phyloP scores from a whole-genome alignment of 2,113 vertebrate genomes.

The Eurypyga helias region DNA sequence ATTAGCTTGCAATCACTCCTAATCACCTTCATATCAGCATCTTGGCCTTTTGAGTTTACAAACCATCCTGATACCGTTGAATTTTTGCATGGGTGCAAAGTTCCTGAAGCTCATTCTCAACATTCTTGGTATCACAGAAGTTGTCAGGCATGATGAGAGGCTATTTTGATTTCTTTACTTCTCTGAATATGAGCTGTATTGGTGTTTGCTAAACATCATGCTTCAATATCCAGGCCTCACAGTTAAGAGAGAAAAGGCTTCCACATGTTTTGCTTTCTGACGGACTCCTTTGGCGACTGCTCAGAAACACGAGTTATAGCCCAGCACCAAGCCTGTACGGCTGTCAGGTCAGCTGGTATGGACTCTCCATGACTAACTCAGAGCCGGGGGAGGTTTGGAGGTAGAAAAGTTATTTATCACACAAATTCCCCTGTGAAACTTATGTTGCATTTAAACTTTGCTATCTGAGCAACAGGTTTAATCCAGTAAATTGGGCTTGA shows the following conservation, averaged over 20 bases:
- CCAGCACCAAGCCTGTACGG: neutral
- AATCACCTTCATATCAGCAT: neutral
- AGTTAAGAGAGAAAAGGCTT: neutral
- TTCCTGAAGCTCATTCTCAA: neutral
- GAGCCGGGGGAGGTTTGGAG: neutral
- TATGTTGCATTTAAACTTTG: slow-evolving; percentile 10
- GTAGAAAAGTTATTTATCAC: slow-evolving; percentile 1
- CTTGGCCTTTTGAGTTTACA: neutral
- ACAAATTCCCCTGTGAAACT: neutral
- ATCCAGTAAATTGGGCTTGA: neutral
- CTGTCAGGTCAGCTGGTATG: neutral
- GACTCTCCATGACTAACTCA: neutral
- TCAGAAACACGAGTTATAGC: slow-evolving; percentile 8
- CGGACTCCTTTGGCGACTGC: neutral
- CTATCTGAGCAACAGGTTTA: slow-evolving; percentile 8
- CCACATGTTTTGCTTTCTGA: slow-evolving; percentile 26
- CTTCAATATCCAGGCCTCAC: neutral
- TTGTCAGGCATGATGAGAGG: neutral
- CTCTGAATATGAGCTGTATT: neutral
- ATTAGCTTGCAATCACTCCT: neutral
- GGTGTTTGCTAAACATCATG: neutral
- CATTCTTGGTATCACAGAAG: neutral
- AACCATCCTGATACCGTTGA: neutral
- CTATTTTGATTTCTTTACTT: neutral
- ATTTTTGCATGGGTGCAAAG: neutral